phyloP scores from a whole-genome alignment of 2,797 vertebrate species.

The Arnoldichthys spilopterus region DNA sequence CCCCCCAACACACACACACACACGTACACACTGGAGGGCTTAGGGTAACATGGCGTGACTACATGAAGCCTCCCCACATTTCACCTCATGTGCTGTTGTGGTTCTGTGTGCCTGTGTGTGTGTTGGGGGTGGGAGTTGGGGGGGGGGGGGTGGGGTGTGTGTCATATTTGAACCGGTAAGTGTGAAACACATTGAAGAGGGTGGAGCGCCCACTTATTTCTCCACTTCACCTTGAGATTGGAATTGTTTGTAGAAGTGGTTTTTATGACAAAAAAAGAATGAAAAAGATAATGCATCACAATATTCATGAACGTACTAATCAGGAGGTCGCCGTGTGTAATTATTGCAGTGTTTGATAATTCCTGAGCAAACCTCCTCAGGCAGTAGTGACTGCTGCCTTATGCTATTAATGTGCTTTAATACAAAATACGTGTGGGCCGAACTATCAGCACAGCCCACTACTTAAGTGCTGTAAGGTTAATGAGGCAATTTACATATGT shows the following conservation, averaged over 20 bases:
- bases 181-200: slow-evolving; percentile 14
- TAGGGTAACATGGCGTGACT: slow-evolving; percentile 37
- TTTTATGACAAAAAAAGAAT: slow-evolving; percentile 26
- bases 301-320: slow-evolving; percentile 79
- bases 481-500: slow-evolving; percentile 81
- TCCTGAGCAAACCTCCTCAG: slow-evolving; percentile 69
- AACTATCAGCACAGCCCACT: slow-evolving; percentile 71
- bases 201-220: background rate
- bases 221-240: background rate
- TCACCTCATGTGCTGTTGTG: slow-evolving; percentile 20
- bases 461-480: slow-evolving; percentile 80
- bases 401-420: slow-evolving; percentile 76
- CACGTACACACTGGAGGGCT: slow-evolving; percentile 7
- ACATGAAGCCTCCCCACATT: slow-evolving; percentile 15
- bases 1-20: slow-evolving; percentile 68
- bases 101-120: slow-evolving; percentile 16
- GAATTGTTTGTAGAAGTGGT: slow-evolving; percentile 34
- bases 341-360: slow-evolving; percentile 77
- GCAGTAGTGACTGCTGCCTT: slow-evolving; percentile 72
- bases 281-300: slow-evolving; percentile 53
- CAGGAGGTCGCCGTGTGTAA: slow-evolving; percentile 77
- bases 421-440: slow-evolving; percentile 74
- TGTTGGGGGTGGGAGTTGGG: too few relatives aligned
- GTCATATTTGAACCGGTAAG: slow-evolving; percentile 3
- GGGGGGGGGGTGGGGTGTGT: too few relatives aligned